These are phyloP conservation scores for Tyrannus savana DNA, from an alignment of 2,113 vertebrate genomes.

Conservation along the genomic window DNA sequence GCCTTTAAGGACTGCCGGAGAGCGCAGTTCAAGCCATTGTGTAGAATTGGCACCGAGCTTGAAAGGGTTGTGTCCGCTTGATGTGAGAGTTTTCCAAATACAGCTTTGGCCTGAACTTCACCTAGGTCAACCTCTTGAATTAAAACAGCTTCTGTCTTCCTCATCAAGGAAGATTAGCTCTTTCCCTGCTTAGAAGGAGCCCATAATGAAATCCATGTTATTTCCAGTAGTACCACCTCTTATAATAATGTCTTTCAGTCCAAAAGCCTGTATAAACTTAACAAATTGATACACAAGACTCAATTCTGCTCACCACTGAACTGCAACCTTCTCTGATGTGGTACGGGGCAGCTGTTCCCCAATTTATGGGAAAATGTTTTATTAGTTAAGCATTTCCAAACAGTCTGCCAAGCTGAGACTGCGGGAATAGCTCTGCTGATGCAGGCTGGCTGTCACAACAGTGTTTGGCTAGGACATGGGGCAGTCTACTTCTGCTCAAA, in stretches of 20 bases:
- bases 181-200: neutral
- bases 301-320: neutral
- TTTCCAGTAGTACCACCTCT: constrained; percentile 12
- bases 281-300: neutral
- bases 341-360: neutral
- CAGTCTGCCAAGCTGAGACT: neutral
- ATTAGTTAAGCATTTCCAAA: neutral
- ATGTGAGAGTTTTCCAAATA: constrained; percentile 69
- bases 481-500: neutral
- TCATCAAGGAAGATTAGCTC: constrained; percentile 36
- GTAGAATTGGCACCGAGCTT: constrained; percentile 62
- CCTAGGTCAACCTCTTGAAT: constrained; percentile 57
- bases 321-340: constrained; percentile 11
- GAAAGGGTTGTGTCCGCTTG: constrained; percentile 67
- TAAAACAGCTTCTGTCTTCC: constrained; percentile 59
- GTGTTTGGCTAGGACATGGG: neutral
- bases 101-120: constrained; percentile 16
- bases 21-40: constrained; percentile 69
- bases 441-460: neutral
- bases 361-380: neutral
- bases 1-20: constrained; percentile 67
- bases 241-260: neutral
- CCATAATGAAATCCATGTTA: constrained; percentile 23
- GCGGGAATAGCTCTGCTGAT: neutral
- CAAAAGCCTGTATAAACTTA: neutral